Evolutionary conservation across 2,888 invertebrate genomes (phyloP).

Genomic region (Trichopoda pennipes): DNA sequence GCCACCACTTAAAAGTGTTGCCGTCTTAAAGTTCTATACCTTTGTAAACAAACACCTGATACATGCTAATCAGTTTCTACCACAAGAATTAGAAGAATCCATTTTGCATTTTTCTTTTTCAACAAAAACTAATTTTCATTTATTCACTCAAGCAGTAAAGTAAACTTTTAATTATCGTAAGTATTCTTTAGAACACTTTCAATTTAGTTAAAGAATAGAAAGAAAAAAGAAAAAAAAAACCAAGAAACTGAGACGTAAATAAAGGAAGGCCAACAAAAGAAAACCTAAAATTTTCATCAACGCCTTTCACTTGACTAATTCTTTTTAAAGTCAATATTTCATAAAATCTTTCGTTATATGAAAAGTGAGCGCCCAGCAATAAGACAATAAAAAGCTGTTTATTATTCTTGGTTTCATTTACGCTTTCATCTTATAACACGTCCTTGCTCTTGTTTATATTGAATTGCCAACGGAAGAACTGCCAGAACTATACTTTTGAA

Average conservation of each 20-base stretch:
- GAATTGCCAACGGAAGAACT: neutral
- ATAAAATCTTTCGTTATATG: slow-evolving; percentile 6
- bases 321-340: slow-evolving; percentile 28
- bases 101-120: neutral
- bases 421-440: neutral
- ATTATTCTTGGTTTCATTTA: slow-evolving; percentile 38
- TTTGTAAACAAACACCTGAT: no score
- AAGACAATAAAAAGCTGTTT: slow-evolving; percentile 22
- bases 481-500: slow-evolving; percentile 7
- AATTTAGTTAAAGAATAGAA: neutral
- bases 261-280: neutral
- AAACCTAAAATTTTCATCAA: slow-evolving; percentile 30
- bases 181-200: neutral
- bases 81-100: no score
- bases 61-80: no score
- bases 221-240: neutral
- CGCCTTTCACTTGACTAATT: slow-evolving; percentile 32
- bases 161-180: slow-evolving; percentile 1
- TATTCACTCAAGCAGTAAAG: slow-evolving; percentile 1
- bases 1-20: no score
- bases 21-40: no score
- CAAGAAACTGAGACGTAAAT: neutral
- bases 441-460: neutral
- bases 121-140: neutral
- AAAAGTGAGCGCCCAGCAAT: neutral